Evolutionary conservation across 1,140 invertebrate species (phyloP), one percentile per base, ranked within the genome.

Genomic region (Drosophila truncata): DNA sequence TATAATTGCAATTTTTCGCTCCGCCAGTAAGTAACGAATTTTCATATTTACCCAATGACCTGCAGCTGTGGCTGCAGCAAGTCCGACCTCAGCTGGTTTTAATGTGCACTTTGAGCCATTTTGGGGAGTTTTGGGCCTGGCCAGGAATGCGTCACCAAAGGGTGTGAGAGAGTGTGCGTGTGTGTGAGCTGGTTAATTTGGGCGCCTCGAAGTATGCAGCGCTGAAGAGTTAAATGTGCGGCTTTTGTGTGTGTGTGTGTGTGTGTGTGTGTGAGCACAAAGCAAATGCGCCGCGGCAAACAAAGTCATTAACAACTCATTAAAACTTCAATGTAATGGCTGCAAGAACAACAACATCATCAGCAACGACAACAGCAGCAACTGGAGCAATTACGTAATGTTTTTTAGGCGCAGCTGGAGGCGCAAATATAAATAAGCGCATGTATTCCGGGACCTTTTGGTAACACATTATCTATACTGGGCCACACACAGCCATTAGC

Each of bases 281-380:
- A 71, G 69, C 52, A 71, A 72, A 47, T 72, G 66, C 52, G 52
- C 42, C 74, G 73, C 57, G 31, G 42, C 62, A 77, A 55, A 69
- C 62, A 64, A 62, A 78, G 74, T 78, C 75, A 78, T 78, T 78
- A 78, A 78, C 75, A 78, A 78, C 74, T 78, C 75, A 77, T 78
- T 78, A 78, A 78, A 78, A 78, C 74, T 78, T 72, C 69, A 72
- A 60, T 72, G 66, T 72, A 72, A 72, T 72, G 69, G 67, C 20
- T 72, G 69, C 66, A 72, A 18, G 66, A 59, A 66, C 47, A 54
- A 52, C 9, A 47, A 16, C 42, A 49, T n/a, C 29, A 54, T n/a
- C 29, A 54, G 10, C 54, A 57, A 13, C 11, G 14, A 5, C 55
- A 58, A 23, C 47, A 50, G 20, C 73, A 42, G 50, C 20, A 57